These are phyloP conservation scores for Strongylocentrotus purpuratus DNA, from an alignment of 35 echinoderm and acorn worm species.

Conservation along the genomic window DNA sequence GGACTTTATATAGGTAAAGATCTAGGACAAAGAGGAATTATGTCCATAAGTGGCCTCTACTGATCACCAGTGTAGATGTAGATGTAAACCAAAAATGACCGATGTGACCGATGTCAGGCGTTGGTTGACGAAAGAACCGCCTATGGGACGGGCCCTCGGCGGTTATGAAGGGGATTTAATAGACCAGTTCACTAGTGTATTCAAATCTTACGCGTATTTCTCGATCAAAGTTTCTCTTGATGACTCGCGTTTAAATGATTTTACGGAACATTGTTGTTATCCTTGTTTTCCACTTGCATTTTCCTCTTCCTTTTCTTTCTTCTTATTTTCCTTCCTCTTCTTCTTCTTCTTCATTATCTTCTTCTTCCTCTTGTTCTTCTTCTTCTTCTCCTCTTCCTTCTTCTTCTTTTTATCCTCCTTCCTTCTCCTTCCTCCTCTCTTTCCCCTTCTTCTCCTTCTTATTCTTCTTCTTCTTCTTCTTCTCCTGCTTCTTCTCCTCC, in stretches of 20 bases:
- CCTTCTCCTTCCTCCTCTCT: not conserved
- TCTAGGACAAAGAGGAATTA: not conserved
- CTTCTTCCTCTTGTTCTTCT: no score
- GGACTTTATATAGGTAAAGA: constrained; percentile 87
- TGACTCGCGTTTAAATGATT: not conserved
- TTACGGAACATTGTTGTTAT: not conserved
- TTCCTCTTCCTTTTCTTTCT: no score
- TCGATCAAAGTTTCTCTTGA: not conserved
- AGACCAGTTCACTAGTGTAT: not conserved
- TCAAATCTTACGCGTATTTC: not conserved
- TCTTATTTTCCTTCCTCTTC: no score
- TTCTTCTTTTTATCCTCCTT: not conserved
- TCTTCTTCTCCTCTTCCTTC: not conserved
- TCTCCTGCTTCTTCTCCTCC: not conserved
- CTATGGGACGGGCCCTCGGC: not conserved
- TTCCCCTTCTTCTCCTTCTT: not conserved
- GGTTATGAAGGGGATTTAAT: not conserved
- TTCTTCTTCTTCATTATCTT: no score
- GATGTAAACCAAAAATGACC: not conserved
- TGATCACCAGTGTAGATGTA: not conserved
- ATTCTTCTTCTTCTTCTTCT: not conserved
- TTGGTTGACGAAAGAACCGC: not conserved
- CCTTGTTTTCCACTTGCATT: not conserved
- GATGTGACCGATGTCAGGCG: not conserved
- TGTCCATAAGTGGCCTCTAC: not conserved